Base-by-base conservation (phyloP, 1,140 invertebrate species). In the Oncopodura yosiiana region DNA sequence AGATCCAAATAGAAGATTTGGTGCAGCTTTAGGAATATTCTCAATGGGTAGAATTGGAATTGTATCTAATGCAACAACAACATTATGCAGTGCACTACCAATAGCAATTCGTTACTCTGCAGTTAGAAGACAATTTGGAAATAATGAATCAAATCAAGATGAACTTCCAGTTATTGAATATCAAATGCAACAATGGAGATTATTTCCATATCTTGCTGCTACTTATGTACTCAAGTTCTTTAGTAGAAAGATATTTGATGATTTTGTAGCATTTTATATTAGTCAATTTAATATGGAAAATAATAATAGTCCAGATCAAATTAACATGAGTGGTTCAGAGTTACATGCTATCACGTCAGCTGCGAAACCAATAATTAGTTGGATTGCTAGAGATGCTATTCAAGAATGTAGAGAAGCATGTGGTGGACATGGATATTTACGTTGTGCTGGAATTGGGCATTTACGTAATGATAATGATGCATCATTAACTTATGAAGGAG, bases 41-140 rank as follows among this genome's bases (percentile, higher is more conserved):
- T 94, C 91, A 1, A 76, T 78, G 34, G 91, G 89, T 73, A 74
- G 90, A 44, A 78, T 87, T 6, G 78, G 75, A 30, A 85, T 85
- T 39, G 78, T 80, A 49, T 76, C 74, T 37, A 84, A 94, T 66
- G 82, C 83, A 60, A 73, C 78, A 6, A 75, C 71, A 67, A 80
- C 87, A 43, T 68, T 90, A 29, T 75, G 77, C 30, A 75, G 82
- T 57, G 85, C 82, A 9, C 69, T 94, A 2, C 77, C 82, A 0
- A 94, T 96, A 60, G 87, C 90, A 0, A 76, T 94, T 18, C 77
- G 94, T 38, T 96, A 97, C 74, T 86, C 88, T 34, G 87, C 86
- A 3, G 83, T 86, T 0, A 74, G 94, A 37, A 83, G 78, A 70
- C 94, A 97, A 73, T 97, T 95, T 72, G 87, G 87, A 4, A 67